A percentile compares a stretch with the other conserved stretches of the same genome.
Evolutionary conservation across 2,797 vertebrate genomes (phyloP).

Genomic region (Dendrocincla fuliginosa): DNA sequence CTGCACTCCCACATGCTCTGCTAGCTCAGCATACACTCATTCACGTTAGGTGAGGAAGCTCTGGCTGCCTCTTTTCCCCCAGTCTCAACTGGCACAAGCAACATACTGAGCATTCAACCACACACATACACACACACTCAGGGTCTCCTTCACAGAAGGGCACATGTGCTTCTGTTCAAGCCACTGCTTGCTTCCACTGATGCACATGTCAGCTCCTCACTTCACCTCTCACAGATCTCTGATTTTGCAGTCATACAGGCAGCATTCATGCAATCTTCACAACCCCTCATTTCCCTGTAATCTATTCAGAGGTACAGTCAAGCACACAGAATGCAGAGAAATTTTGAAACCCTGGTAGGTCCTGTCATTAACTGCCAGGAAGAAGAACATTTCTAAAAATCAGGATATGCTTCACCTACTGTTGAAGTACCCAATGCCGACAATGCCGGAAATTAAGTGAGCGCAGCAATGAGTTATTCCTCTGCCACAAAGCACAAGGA

Average conservation of each 20-base stretch:
- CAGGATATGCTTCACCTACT: neutral
- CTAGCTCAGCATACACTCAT: rapidly evolving
- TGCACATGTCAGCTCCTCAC: rapidly evolving
- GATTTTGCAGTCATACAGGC: neutral
- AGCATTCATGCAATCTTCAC: neutral
- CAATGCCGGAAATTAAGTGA: neutral
- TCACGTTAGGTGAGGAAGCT: neutral
- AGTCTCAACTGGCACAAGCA: neutral
- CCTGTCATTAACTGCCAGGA: neutral
- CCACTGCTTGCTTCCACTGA: neutral
- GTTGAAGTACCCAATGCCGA: neutral
- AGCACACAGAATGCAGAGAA: neutral
- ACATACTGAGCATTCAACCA: rapidly evolving
- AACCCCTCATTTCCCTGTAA: neutral
- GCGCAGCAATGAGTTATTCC: neutral
- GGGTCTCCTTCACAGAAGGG: neutral
- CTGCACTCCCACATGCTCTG: neutral
- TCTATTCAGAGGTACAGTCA: neutral
- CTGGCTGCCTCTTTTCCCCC: neutral
- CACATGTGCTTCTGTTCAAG: neutral
- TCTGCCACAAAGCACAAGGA: neutral
- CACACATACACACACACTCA: rapidly evolving
- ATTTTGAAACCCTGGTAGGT: neutral
- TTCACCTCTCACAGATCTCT: neutral
- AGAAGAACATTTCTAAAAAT: neutral